phyloP scores from a whole-genome alignment of 2,113 vertebrate species.

The Phaethon lepturus region DNA sequence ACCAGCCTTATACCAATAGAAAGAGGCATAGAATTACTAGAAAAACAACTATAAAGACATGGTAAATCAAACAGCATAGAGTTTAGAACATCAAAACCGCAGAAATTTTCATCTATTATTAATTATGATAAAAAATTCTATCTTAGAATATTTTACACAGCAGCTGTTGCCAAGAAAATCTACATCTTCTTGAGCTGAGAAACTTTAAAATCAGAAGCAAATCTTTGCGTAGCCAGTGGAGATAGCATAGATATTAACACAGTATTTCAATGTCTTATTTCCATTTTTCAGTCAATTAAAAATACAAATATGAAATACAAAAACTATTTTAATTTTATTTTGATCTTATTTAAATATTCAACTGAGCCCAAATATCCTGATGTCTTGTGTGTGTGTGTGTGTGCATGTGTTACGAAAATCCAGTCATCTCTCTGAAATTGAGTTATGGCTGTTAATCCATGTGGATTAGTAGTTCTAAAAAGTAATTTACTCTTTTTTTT shows the following conservation, averaged over 20 bases:
- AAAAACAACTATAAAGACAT: constrained; percentile 84
- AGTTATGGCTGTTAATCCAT: constrained; percentile 14
- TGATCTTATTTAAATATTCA: constrained; percentile 71
- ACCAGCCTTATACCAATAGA: constrained; percentile 70
- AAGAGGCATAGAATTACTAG: constrained; percentile 74
- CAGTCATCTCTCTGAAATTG: neutral
- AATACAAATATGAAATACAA: constrained; percentile 61
- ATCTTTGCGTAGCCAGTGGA: constrained; percentile 60
- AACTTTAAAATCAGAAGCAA: constrained; percentile 75
- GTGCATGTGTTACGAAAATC: neutral
- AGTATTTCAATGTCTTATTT: constrained; percentile 59
- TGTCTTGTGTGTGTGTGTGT: neutral
- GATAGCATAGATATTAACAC: constrained; percentile 66
- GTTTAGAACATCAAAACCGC: constrained; percentile 84
- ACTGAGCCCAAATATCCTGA: constrained; percentile 25
- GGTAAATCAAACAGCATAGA: constrained; percentile 84
- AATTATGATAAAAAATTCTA: constrained; percentile 88
- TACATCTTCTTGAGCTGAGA: constrained; percentile 75
- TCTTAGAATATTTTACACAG: constrained; percentile 85
- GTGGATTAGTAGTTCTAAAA: neutral
- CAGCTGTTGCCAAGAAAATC: constrained; percentile 78
- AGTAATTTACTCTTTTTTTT: neutral
- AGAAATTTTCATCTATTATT: constrained; percentile 88
- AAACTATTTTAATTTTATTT: constrained; percentile 68
- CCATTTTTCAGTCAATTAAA: constrained; percentile 72